Evolutionary conservation across 2,113 vertebrate genomes (phyloP).

Genomic region (Merops nubicus): DNA sequence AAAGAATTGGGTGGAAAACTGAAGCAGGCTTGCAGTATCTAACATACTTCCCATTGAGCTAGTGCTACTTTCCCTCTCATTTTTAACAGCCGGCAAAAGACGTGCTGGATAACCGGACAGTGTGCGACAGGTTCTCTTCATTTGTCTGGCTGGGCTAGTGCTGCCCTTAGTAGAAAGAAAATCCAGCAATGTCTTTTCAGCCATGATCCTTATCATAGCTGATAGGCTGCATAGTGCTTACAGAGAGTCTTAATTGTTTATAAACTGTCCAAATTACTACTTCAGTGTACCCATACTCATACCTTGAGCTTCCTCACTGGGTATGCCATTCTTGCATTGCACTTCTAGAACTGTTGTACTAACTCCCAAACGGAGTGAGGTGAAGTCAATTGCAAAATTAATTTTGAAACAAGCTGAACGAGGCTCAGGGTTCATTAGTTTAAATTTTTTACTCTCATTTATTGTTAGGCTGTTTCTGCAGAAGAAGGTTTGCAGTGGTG

Average conservation of each 20-base stretch:
- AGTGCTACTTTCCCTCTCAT: neutral
- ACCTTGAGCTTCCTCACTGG: slow-evolving; percentile 60
- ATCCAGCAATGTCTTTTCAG: neutral
- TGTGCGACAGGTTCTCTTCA: neutral
- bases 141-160: neutral
- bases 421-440: neutral
- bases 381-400: neutral
- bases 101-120: neutral
- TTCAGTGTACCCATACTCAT: neutral
- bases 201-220: neutral
- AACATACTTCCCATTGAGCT: neutral
- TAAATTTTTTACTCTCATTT: neutral
- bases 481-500: neutral
- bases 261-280: neutral
- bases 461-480: neutral
- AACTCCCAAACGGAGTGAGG: neutral
- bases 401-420: neutral
- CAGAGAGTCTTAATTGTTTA: neutral
- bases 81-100: neutral
- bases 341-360: neutral
- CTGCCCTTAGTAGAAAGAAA: neutral
- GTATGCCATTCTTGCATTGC: neutral
- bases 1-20: neutral
- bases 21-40: neutral
- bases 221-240: neutral